Base-by-base conservation (phyloP, 1,140 invertebrate species). In the Chionoecetes opilio region DNA sequence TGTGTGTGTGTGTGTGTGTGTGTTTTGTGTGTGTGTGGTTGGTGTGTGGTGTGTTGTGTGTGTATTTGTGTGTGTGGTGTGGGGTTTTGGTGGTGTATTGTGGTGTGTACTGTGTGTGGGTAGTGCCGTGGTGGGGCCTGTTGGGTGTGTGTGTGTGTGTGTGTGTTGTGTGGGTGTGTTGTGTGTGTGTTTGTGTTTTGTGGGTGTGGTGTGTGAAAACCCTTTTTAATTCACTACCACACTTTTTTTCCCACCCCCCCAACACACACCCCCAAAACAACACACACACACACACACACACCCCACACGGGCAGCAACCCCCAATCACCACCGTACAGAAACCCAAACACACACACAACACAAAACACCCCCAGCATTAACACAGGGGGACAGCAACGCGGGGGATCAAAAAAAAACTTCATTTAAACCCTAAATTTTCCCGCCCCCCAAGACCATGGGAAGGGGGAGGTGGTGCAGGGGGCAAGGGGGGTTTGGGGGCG, bases 201-300 rank as follows among this genome's bases (percentile, higher is more conserved):
- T 75, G 63, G 26, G 63, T 75, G 63, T 75, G 63, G 63, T 75
- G 63, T n/a, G 21, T 75, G 63, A n/a, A 86, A 86, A 86, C 32
- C 32, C n/a, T n/a, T 26, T 86, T 6, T 32, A 34, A 35, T 9
- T 32, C 32, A 86, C n/a, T 75, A 75, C n/a, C 32, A 26, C 35
- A 31, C 85, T 8, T 38, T 32, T 86, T 35, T 32, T 86, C 85
- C 32, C 21, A 8, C 35, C 3, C 32, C 32, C 35, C 0, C 0
- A 5, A 88, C 35, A 88, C 86, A 88, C 86, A 88, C 86, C 37
- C 86, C 35, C 86, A 87, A 32, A 87, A 32, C 35, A 32, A 87
- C 86, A 87, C 86, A 87, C 86, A 86, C 84, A 86, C 84, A 86
- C 84, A 86, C 21, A 86, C 84, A 86, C 84, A 86, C 84, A 86